phyloP scores from a whole-genome alignment of 2,113 vertebrate species.

The Fulmarus glacialis region DNA sequence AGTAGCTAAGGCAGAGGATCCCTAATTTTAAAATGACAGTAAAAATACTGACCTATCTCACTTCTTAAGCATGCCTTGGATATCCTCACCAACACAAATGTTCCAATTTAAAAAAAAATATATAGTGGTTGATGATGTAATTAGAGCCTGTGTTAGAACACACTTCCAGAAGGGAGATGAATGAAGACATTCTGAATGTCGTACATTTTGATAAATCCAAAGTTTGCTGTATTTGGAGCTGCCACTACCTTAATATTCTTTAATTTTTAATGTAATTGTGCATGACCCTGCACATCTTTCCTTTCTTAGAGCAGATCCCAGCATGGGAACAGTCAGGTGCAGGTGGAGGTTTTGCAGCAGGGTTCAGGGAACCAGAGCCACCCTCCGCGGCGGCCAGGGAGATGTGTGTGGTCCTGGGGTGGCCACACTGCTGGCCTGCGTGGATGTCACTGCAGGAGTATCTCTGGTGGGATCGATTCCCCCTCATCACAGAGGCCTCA shows the following conservation, averaged over 20 bases:
- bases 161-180: background rate
- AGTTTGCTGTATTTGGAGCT: background rate
- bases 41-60: background rate
- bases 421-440: background rate
- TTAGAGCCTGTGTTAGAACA: background rate
- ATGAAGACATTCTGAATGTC: background rate
- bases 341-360: background rate
- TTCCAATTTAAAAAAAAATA: background rate
- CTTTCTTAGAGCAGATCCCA: background rate
- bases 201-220: background rate
- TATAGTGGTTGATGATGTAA: background rate
- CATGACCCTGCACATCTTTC: background rate
- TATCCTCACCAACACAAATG: background rate
- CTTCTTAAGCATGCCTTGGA: background rate
- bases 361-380: background rate
- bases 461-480: background rate
- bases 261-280: background rate
- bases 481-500: background rate
- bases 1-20: background rate
- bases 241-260: background rate
- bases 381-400: fast-evolving
- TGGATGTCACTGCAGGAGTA: background rate
- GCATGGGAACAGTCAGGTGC: background rate
- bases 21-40: background rate
- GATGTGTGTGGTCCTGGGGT: background rate